Base-by-base conservation (phyloP, 2,113 vertebrate genomes). In the Willisornis vidua region DNA sequence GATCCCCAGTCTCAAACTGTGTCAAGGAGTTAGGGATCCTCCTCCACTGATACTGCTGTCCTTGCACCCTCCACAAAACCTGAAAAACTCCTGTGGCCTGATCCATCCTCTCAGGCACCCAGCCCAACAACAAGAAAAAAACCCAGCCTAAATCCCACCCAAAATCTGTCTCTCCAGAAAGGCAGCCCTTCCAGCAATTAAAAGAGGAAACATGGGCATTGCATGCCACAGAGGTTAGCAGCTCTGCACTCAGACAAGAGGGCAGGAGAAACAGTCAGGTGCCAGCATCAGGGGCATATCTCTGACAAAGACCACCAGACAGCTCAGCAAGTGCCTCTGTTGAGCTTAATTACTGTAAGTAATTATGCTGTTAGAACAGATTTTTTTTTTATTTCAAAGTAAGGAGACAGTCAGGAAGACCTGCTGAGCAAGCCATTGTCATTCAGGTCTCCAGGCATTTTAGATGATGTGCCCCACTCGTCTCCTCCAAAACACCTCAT, bases 181-280 rank as follows among this genome's bases (percentile, higher is more conserved):
- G 28, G 37, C 28, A 45, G 6, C 12, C n/a, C 9, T 61, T 41
- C 58, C 43, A 58, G 18, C 29, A 35, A 57, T 31, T 79, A 55
- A 61, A 67, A 57, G 25, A 62, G 62, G 43, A 57, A 72, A 9
- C 0, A 1, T 7, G 12, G 26, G 37, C 35, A 6, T 28, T 59
- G 39, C 14, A 26, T 1, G 0, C 19, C 0, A 0, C 7, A 29
- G 43, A 77, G 14, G 12, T 51, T 13, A 52, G 87, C 0, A 0
- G 48, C 31, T 76, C 59, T 7, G 10, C 19, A 4, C 33, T 75
- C 89, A 48, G 39, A 62, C 35, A 37, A 23, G 57, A 65, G 31
- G 24, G 24, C 62, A 76, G 39, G 15, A 79, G n/a, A 58, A 80
- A 46, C 0, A 2, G 25, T 18, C 22, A 13, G 29, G 45, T 39